phyloP scores from a whole-genome alignment of 1,140 invertebrate genomes.

The Ylistrum balloti region DNA sequence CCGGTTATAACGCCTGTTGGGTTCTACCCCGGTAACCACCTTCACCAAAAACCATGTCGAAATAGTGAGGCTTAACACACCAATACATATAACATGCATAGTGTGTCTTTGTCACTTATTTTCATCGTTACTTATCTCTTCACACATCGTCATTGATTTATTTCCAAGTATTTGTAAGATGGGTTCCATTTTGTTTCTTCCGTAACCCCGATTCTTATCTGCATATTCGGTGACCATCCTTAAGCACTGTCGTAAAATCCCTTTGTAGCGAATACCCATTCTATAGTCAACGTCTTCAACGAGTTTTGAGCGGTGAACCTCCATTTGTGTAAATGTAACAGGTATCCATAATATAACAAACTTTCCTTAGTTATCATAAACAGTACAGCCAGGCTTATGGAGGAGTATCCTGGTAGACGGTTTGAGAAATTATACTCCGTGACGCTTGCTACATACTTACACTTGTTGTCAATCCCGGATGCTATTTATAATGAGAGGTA shows the following conservation, averaged over 20 bases:
- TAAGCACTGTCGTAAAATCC: background rate
- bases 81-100: background rate
- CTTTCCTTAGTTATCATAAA: background rate
- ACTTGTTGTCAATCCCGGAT: background rate
- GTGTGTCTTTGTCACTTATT: background rate
- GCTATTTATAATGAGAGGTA: background rate
- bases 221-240: background rate
- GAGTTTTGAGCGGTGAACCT: background rate
- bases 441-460: background rate
- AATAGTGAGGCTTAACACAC: background rate
- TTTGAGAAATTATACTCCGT: background rate
- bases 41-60: background rate
- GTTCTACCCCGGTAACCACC: background rate
- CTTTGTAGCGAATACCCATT: background rate
- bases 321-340: background rate
- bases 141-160: background rate
- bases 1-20: too few species aligned
- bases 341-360: background rate
- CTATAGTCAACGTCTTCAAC: background rate
- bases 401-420: background rate
- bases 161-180: background rate
- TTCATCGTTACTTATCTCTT: background rate
- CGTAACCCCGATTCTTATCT: background rate
- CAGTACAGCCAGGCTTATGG: background rate
- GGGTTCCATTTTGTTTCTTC: background rate